phyloP scores from a whole-genome alignment of 2,888 invertebrate genomes.

The Agonopterix alstromeriana region DNA sequence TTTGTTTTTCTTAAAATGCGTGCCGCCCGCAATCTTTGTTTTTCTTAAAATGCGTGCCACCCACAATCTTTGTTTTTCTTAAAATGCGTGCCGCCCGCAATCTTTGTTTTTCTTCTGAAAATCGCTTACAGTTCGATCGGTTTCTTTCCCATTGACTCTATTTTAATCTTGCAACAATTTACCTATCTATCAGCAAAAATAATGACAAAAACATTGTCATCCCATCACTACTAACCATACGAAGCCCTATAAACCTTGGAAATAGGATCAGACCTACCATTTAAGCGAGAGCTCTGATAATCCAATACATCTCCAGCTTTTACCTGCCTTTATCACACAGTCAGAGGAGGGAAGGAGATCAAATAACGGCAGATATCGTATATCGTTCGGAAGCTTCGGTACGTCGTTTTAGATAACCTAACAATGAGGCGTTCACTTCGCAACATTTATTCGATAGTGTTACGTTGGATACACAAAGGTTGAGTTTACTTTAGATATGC shows the following conservation, averaged over 20 bases:
- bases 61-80: too few species aligned
- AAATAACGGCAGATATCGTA: conserved; percentile 40
- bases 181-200: not conserved
- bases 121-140: too few species aligned
- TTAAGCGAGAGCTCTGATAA: conserved; percentile 27
- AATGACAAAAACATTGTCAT: not conserved
- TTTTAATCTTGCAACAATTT: not conserved
- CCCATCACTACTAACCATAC: conserved; percentile 4
- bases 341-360: conserved; percentile 25
- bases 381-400: conserved; percentile 26
- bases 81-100: too few species aligned
- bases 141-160: too few species aligned
- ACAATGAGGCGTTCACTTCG: conserved; percentile 55
- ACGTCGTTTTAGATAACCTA: conserved; percentile 55
- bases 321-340: conserved; percentile 5
- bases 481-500: not conserved
- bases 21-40: too few species aligned
- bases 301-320: conserved; percentile 23
- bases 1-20: too few species aligned
- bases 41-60: too few species aligned
- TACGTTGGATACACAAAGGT: conserved; percentile 10
- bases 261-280: conserved; percentile 18
- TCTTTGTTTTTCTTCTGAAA: too few species aligned
- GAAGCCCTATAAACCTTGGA: conserved; percentile 6
- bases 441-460: conserved; percentile 54